Evolutionary conservation across 2,113 vertebrate genomes (phyloP).

Genomic region (Pardalotus punctatus): DNA sequence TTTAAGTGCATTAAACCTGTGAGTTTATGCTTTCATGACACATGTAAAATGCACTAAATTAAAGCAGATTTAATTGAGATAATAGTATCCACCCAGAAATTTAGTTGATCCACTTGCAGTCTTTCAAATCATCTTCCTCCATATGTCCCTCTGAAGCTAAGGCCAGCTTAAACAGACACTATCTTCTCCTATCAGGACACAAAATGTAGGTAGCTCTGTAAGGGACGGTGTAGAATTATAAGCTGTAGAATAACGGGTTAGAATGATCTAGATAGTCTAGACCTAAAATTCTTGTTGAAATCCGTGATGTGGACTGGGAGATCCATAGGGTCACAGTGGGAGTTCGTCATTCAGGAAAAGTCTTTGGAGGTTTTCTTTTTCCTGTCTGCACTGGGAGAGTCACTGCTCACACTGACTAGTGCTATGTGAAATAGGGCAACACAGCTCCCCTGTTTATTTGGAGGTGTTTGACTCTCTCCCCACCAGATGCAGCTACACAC

Average conservation of each 20-base stretch:
- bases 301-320: background rate
- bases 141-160: background rate
- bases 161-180: background rate
- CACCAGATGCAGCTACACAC: fast-evolving
- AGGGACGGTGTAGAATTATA: background rate
- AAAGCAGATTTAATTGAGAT: background rate
- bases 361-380: background rate
- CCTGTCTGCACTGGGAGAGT: background rate
- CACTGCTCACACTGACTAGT: fast-evolving
- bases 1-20: background rate
- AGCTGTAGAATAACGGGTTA: background rate
- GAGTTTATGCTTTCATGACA: background rate
- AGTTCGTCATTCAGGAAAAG: background rate
- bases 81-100: background rate
- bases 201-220: background rate
- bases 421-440: background rate
- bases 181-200: background rate
- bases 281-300: background rate
- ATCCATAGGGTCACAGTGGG: background rate
- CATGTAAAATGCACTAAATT: background rate
- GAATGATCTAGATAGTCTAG: background rate
- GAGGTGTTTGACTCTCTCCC: background rate
- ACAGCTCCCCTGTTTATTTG: background rate
- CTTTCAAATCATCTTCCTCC: background rate
- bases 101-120: background rate